Evolutionary conservation across 2,888 invertebrate species (phyloP), one percentile per base, ranked within the genome.

Genomic region (Archips crataeganus): DNA sequence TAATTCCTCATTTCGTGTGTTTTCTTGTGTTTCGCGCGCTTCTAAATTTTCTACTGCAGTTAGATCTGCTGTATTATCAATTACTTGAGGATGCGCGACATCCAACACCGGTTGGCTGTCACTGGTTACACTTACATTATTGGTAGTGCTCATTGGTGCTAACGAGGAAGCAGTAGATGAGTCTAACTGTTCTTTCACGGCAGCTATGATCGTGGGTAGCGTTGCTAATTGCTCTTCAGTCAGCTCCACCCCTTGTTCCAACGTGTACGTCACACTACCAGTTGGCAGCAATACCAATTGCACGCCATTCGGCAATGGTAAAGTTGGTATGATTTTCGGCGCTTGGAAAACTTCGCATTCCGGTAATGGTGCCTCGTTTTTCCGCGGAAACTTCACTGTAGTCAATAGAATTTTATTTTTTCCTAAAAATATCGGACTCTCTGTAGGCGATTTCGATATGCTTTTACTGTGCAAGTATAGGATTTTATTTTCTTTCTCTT

Each of bases 321-420:
- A 67, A n/a, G 75, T 64, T 34, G 71, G 59, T 6, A 59, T 54
- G 32, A 69, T 62, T 8, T 72, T 68, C 13, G 71, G 15, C 23
- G 60, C n/a, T 57, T 54, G 51, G 23, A 59, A 36, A n/a, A 36
- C 47, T 63, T 67, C 49, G 51, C 39, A 59, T 39, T 61, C 67
- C 62, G 32, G 23, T 3, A 34, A 34, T 1, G 45, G 23, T 32
- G 3, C 8, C 8, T 72, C 36, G 0, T 73, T 59, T 39, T 60
- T 71, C 59, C 36, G 47, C 32, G 84, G 83, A 79, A 85, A 79
- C 73, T 83, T 84, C 13, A 84, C 77, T 42, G 88, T 87, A n/a
- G 90, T 91, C n/a, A 93, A 76, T 71, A 93, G 82, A 77, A 93
- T 89, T 85, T 90, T 89, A 79, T 90, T 88, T 72, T 86, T 84